Evolutionary conservation across 2,888 invertebrate genomes (phyloP).

Genomic region (Scaptomyza parva): DNA sequence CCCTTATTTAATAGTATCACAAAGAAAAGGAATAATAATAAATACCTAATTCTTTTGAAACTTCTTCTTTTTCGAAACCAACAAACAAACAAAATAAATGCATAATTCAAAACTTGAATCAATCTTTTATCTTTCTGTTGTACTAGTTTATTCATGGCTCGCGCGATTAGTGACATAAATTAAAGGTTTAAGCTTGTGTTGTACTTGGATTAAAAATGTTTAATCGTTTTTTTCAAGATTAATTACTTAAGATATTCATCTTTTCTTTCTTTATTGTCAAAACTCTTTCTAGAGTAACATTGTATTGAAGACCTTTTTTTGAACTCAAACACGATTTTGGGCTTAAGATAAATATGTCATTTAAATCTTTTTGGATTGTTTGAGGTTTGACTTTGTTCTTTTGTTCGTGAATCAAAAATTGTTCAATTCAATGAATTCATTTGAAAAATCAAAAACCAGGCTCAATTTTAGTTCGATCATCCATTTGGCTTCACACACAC

Average conservation of each 20-base stretch:
- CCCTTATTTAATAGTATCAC: too few species aligned
- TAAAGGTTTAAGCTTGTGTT: neutral
- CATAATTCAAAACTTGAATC: neutral
- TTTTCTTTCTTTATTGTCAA: neutral
- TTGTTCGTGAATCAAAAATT: too few species aligned
- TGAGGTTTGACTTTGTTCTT: too few species aligned
- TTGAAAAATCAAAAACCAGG: neutral
- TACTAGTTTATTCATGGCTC: too few species aligned
- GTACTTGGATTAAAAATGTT: neutral
- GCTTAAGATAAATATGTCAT: neutral
- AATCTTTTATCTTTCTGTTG: neutral
- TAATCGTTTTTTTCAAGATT: neutral
- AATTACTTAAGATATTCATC: neutral
- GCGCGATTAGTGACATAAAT: neutral
- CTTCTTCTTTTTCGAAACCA: neutral
- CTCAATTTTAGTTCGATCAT: neutral
- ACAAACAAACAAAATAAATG: neutral
- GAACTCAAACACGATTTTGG: neutral
- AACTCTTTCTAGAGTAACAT: too few species aligned
- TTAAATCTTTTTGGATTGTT: neutral
- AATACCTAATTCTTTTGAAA: neutral
- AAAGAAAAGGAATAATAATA: too few species aligned
- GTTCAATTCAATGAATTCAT: too few species aligned
- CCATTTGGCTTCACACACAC: constrained; percentile 32
- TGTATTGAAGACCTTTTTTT: neutral